Evolutionary conservation across 2,113 vertebrate genomes (phyloP), one percentile per base, ranked within the genome.

Genomic region (Prionailurus viverrinus): DNA sequence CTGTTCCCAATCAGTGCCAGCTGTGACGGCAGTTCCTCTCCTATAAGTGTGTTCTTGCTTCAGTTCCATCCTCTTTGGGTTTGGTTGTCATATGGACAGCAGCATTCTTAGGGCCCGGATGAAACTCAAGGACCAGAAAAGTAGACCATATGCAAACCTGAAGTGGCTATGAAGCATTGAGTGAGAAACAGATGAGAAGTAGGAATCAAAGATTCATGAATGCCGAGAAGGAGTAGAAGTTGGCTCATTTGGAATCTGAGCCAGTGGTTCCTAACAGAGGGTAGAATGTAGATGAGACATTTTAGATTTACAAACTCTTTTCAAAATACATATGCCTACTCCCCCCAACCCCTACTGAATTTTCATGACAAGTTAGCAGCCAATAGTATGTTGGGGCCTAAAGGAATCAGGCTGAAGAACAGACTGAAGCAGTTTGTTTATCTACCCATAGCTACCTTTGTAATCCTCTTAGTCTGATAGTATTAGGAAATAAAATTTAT

Each of bases 231-330:
- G 36, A 92, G 23, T 7, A 12, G 7, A 71, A 58, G 45, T 11
- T 45, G 29, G 55, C 73, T 74, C 11, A 3, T 61, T 36, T 45
- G 33, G 19, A 39, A 36, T 83, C 41, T 48, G 45, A 74, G 19
- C 65, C 69, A 68, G 33, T 51, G 25, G 53, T 83, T 85, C 53
- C 36, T 68, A 65, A 36, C 14, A 83, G 31, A 55, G 29, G 16
- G 5, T 9, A 63, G 11, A 39, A 69, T 66, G 36, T 66, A 36
- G 76, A 94, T 25, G 39, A 87, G 41, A 61, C 73, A 33, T 33
- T 85, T 92, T 82, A 63, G 89, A 79, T 71, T 92, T 33, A 94
- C 79, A 45, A 86, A 92, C 39, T 1, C 25, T 89, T 95, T 45
- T 58, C 68, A 93, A 91, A 92, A 73, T 29, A 27, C 18, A 78